Evolutionary conservation across 2,888 invertebrate genomes (phyloP).

Genomic region (Anoncus sp.): DNA sequence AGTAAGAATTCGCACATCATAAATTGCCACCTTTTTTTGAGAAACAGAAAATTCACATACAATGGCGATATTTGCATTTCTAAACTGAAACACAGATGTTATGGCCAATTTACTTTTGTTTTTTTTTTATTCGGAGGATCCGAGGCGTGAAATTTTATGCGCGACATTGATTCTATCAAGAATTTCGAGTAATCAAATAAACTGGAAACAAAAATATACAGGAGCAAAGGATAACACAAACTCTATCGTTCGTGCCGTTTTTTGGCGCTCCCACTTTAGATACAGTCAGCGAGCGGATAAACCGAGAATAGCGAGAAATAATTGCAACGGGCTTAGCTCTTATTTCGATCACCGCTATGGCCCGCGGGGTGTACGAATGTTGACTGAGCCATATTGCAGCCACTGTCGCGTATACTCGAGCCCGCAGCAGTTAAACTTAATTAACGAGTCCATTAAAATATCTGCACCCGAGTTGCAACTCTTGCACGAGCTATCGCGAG

Average conservation of each 20-base stretch:
- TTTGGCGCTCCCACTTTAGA: slow-evolving; percentile 32
- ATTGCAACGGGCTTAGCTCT: slow-evolving; percentile 64
- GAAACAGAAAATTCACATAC: too few relatives aligned
- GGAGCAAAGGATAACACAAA: slow-evolving; percentile 7
- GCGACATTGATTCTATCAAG: neutral
- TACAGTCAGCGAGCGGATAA: slow-evolving; percentile 50
- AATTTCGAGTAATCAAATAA: neutral
- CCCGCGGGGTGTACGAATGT: slow-evolving; percentile 67
- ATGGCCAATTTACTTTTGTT: too few relatives aligned
- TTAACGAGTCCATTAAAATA: slow-evolving; percentile 77
- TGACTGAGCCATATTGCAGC: slow-evolving; percentile 70
- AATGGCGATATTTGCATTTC: too few relatives aligned
- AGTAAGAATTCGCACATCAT: too few relatives aligned
- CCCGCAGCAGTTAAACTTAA: slow-evolving; percentile 74
- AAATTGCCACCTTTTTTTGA: too few relatives aligned
- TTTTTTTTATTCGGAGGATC: too few relatives aligned
- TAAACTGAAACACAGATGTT: too few relatives aligned
- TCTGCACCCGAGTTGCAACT: slow-evolving; percentile 63
- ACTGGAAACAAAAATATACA: neutral
- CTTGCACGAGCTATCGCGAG: slow-evolving; percentile 50
- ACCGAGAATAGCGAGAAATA: slow-evolving; percentile 54
- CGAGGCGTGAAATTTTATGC: neutral
- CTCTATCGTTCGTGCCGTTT: slow-evolving; percentile 15
- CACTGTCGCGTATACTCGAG: slow-evolving; percentile 44
- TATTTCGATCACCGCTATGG: slow-evolving; percentile 58